These are phyloP conservation scores for Stenodema calcarata DNA, from an alignment of 2,888 invertebrate genomes.

Conservation along the genomic window DNA sequence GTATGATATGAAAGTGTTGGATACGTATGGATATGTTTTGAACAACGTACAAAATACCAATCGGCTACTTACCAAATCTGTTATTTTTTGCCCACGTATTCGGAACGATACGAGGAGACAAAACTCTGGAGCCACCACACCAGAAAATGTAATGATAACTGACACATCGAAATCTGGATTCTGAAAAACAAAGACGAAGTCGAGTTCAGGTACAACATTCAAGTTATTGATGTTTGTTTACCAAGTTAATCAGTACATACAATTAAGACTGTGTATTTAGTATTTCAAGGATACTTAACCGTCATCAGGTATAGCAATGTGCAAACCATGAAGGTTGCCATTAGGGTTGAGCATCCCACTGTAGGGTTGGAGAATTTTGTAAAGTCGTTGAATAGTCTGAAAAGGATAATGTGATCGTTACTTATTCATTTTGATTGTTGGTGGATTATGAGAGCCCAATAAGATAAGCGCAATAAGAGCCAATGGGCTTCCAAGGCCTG, in stretches of 20 bases:
- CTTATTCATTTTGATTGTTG: not conserved
- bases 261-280: too few species aligned
- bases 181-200: not conserved
- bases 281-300: not conserved
- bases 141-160: not conserved
- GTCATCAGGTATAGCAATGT: constrained; percentile 10
- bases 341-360: not conserved
- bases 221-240: too few species aligned
- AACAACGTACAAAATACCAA: too few species aligned
- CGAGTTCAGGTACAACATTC: not conserved
- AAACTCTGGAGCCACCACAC: not conserved
- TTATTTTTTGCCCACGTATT: not conserved
- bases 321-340: constrained; percentile 13
- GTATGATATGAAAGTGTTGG: too few species aligned
- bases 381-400: constrained; percentile 6
- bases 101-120: not conserved
- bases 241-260: too few species aligned
- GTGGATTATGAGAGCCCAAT: too few species aligned
- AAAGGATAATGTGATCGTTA: not conserved
- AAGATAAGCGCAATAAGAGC: too few species aligned
- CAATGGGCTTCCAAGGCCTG: too few species aligned
- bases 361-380: not conserved
- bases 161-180: not conserved
- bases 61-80: not conserved
- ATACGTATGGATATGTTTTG: too few species aligned